Base-by-base conservation (phyloP, 1,140 invertebrate species). In the Phthorimaea operculella region DNA sequence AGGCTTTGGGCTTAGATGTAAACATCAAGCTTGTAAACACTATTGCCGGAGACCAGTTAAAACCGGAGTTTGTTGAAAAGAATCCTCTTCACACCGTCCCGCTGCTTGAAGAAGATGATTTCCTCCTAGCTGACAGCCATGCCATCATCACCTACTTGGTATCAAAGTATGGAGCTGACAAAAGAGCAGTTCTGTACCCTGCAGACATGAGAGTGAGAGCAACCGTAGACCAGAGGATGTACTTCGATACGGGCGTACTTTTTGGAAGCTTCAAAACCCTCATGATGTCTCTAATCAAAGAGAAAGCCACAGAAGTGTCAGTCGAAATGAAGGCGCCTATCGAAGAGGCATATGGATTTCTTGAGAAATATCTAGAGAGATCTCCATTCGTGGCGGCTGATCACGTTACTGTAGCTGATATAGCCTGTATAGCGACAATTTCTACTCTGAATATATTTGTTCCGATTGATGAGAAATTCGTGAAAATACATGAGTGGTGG, bases 121-220 rank as follows among this genome's bases (percentile, higher is more conserved):
- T 66, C 15, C 5, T 54, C 5, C 14, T 66, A 1, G 57, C 56
- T 34, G 64, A 66, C 42, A 87, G 84, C 58, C 72, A 89, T 49
- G 88, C 89, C 10, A 89, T 91, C 15, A 72, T 83, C 3, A 71
- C 77, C 0, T 91, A 91, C 62, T 67, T 91, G 57, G 83, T 85
- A 4, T 79, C 74, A n/a, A 87, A 88, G 66, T 91, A 90, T 55
- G 87, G 74, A 7, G 79, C 79, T 28, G 73, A 87, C n/a, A 56
- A 62, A 8, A 58, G 48, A 34, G 85, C 87, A 53, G 62, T 75
- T 8, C 68, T 90, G 1, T 90, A 90, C 72, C 90, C 90, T 2
- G 83, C 76, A 36, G 88, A 90, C 62, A 62, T 86, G 0, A 60
- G 84, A 34, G 63, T 72, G 34, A 64, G 90, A 48, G 88, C 88